phyloP scores from a whole-genome alignment of 64 coral and sea anemone genomes.

The Acropora yongei region DNA sequence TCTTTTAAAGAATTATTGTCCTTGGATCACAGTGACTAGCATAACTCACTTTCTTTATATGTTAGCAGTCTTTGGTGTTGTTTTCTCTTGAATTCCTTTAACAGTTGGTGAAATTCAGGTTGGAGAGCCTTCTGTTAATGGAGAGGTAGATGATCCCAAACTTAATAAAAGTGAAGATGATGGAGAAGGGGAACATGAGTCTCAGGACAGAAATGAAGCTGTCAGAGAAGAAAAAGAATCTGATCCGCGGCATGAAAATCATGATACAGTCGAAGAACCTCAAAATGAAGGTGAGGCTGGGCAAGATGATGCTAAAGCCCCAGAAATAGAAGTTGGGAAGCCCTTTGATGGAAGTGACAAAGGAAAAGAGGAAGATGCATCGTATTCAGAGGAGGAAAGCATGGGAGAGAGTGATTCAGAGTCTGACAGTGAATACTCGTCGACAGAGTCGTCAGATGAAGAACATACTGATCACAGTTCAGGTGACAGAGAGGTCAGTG shows the following conservation, averaged over 20 bases:
- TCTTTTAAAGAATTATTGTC: too few relatives aligned
- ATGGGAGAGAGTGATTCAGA: conserved; percentile 2
- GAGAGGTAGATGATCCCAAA: neutral
- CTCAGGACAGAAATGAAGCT: too few relatives aligned
- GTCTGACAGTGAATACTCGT: conserved; percentile 41
- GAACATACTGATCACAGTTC: neutral
- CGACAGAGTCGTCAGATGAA: neutral
- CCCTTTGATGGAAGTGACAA: conserved; percentile 1
- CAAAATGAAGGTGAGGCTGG: neutral
- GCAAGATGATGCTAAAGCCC: neutral
- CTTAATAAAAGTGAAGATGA: neutral
- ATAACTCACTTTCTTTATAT: too few relatives aligned
- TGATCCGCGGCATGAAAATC: neutral
- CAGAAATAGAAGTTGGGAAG: neutral
- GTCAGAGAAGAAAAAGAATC: neutral
- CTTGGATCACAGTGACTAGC: too few relatives aligned
- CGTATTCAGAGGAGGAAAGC: conserved; percentile 21
- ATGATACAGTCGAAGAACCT: neutral
- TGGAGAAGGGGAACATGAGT: neutral
- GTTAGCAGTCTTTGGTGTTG: neutral
- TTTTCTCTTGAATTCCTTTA: neutral
- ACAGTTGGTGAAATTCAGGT: neutral
- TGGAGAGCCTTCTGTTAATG: neutral
- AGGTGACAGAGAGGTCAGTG: conserved; percentile 28
- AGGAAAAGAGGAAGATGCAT: neutral